phyloP scores from a whole-genome alignment of 1,140 invertebrate species.

The Physella acuta region DNA sequence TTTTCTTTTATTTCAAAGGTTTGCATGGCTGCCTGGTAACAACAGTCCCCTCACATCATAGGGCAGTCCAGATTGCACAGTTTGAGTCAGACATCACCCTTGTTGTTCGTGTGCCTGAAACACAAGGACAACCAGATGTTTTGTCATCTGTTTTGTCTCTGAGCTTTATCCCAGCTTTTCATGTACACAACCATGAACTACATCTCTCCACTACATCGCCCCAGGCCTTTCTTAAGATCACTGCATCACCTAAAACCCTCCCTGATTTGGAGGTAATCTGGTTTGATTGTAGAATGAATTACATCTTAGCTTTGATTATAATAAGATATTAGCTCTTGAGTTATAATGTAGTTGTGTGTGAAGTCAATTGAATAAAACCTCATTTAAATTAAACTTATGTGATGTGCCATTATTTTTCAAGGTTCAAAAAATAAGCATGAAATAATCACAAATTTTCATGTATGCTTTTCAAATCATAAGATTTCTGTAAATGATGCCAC shows the following conservation, averaged over 20 bases:
- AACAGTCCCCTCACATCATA: neutral
- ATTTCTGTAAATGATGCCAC: conserved; percentile 47
- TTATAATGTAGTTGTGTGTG: too few species aligned
- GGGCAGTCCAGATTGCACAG: neutral
- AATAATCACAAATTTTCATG: too few species aligned
- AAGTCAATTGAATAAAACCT: too few species aligned
- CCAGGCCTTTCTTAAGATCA: conserved; percentile 41
- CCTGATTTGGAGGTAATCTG: conserved; percentile 44
- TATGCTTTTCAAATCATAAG: too few species aligned
- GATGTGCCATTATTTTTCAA: too few species aligned
- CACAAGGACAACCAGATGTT: conserved; percentile 41
- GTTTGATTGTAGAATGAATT: neutral
- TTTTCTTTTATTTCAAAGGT: neutral
- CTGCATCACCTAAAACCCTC: conserved; percentile 33
- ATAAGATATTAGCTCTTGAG: neutral
- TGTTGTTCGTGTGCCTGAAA: conserved; percentile 26
- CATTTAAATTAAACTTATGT: too few species aligned
- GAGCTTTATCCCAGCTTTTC: conserved; percentile 54
- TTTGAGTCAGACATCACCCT: conserved; percentile 37
- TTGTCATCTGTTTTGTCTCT: conserved; percentile 37
- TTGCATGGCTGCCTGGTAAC: conserved; percentile 21
- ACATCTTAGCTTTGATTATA: neutral
- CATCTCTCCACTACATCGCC: conserved; percentile 44
- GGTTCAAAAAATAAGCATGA: too few species aligned
- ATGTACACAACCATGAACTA: conserved; percentile 50